Evolutionary conservation across 2,113 vertebrate species (phyloP).

Genomic region (Aphyosemion australe): DNA sequence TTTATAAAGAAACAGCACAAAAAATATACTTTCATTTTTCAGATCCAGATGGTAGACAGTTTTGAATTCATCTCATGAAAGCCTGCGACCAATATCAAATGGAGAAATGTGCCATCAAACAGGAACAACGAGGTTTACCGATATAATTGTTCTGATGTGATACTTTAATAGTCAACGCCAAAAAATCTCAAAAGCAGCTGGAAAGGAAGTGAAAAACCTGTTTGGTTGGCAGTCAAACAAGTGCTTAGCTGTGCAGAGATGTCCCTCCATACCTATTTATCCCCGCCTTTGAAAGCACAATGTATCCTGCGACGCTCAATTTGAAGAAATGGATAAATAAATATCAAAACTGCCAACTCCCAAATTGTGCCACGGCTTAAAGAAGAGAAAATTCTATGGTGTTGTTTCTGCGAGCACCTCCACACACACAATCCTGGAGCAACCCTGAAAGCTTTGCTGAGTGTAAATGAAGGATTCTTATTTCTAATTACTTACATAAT

Average conservation of each 20-base stretch:
- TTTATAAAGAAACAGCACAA: no score
- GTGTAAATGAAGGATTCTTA: not conserved
- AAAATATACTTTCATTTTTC: no score
- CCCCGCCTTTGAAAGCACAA: conserved; percentile 45
- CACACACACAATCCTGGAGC: conserved; percentile 5
- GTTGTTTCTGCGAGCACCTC: conserved; percentile 45
- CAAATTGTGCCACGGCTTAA: conserved; percentile 33
- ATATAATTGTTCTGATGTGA: conserved; percentile 51
- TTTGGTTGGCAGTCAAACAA: conserved; percentile 56
- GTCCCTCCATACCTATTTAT: conserved; percentile 37
- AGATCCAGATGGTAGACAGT: no score
- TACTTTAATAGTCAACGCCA: conserved; percentile 47
- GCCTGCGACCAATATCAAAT: conserved; percentile 33
- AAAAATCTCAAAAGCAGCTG: conserved; percentile 59
- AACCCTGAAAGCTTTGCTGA: conserved; percentile 24
- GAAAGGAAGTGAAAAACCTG: conserved; percentile 50
- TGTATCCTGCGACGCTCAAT: conserved; percentile 50
- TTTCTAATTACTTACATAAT: not conserved
- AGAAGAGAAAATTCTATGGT: not conserved
- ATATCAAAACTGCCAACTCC: conserved; percentile 30
- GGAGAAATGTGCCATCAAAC: conserved; percentile 31
- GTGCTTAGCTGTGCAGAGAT: conserved; percentile 41
- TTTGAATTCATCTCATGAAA: not conserved
- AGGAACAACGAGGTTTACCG: conserved; percentile 24
- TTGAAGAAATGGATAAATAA: conserved; percentile 13